Percentiles rank a stretch among this genome's conserved stretches.
These are phyloP conservation scores for Pogonocherus hispidulus DNA, from an alignment of 2,888 invertebrate species.

Conservation along the genomic window DNA sequence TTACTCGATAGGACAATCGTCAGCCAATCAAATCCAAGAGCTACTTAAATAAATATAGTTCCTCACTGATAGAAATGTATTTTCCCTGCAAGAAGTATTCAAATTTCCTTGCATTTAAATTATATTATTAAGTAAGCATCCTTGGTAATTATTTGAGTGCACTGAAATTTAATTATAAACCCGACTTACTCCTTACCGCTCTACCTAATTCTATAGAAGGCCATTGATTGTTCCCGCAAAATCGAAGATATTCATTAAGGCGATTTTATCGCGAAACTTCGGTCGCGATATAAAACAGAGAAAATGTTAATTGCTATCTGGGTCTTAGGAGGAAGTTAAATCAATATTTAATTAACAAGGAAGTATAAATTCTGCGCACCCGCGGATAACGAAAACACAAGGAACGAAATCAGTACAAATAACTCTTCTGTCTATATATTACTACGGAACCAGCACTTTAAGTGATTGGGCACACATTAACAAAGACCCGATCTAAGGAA, in stretches of 20 bases:
- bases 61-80: slow-evolving; percentile 19
- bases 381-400: slow-evolving; percentile 21
- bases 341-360: slow-evolving; percentile 32
- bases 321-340: slow-evolving; percentile 15
- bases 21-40: neutral
- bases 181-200: neutral
- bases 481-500: neutral
- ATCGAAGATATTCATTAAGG: slow-evolving; percentile 16
- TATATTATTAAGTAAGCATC: slow-evolving; percentile 22
- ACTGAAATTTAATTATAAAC: slow-evolving; percentile 9
- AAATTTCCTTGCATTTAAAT: slow-evolving; percentile 30
- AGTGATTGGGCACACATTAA: slow-evolving; percentile 3
- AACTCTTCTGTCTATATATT: slow-evolving; percentile 25
- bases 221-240: slow-evolving; percentile 19
- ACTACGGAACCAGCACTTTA: slow-evolving; percentile 12
- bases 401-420: slow-evolving; percentile 24
- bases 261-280: neutral
- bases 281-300: slow-evolving; percentile 3
- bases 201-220: neutral
- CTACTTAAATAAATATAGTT: slow-evolving; percentile 16
- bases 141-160: slow-evolving; percentile 14
- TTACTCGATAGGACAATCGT: slow-evolving; percentile 8
- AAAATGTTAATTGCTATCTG: slow-evolving; percentile 17
- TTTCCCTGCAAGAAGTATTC: slow-evolving; percentile 18
- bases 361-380: slow-evolving; percentile 15